phyloP scores from a whole-genome alignment of 1,140 invertebrate genomes.

The Caerostris extrusa region DNA sequence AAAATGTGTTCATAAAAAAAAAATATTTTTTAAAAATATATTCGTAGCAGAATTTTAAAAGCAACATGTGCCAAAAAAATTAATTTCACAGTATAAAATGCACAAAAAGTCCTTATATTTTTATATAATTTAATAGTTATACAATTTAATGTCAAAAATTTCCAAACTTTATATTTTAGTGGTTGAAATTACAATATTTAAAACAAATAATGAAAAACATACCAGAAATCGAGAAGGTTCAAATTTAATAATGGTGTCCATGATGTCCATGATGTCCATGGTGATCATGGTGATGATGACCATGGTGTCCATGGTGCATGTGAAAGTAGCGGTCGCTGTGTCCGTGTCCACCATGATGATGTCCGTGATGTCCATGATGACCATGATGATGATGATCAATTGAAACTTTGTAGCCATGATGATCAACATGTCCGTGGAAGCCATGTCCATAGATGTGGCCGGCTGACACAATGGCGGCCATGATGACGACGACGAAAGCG shows the following conservation, averaged over 20 bases:
- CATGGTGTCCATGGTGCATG: slow-evolving; percentile 4
- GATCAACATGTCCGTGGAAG: neutral
- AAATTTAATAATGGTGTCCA: neutral
- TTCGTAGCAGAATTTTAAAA: too few species aligned
- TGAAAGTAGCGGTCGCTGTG: slow-evolving; percentile 30
- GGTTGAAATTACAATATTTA: too few species aligned
- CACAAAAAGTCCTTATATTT: too few species aligned
- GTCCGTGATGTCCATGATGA: slow-evolving; percentile 42
- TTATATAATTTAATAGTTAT: too few species aligned
- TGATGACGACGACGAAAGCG: neutral
- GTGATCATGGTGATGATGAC: neutral
- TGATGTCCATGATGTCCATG: neutral
- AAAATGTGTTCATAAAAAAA: too few species aligned
- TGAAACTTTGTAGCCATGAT: neutral
- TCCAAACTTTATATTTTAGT: neutral
- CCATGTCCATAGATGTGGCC: neutral
- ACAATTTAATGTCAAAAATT: too few species aligned
- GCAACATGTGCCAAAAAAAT: too few species aligned
- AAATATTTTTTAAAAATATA: too few species aligned
- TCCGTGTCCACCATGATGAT: neutral
- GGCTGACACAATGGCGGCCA: neutral
- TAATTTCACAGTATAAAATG: too few species aligned
- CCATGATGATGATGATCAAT: slow-evolving; percentile 20
- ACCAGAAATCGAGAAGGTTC: neutral
- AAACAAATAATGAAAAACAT: neutral